A percentile compares a stretch with the other conserved stretches of the same genome.
Evolutionary conservation across 2,797 vertebrate genomes (phyloP).

Genomic region (Buphagus erythrorhynchus): DNA sequence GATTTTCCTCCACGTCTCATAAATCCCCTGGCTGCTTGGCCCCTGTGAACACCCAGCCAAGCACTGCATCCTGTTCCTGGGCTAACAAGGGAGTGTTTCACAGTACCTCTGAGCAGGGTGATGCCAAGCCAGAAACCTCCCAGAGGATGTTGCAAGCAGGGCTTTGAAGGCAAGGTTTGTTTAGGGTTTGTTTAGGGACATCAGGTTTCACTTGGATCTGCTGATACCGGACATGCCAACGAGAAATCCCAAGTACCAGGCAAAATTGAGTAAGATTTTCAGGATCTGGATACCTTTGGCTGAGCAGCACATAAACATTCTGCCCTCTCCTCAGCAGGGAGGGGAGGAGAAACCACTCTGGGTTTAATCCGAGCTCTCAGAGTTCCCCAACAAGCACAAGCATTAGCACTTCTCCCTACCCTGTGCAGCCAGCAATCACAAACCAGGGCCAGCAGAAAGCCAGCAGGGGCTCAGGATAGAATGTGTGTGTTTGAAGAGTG

Average conservation of each 20-base stretch:
- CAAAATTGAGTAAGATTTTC: not conserved
- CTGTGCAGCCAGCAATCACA: rapidly evolving
- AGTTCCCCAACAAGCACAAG: not conserved
- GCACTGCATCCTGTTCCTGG: not conserved
- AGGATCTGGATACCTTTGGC: not conserved
- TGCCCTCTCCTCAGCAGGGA: not conserved
- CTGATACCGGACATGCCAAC: not conserved
- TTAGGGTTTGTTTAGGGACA: not conserved
- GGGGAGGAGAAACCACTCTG: not conserved
- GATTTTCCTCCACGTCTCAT: conserved; percentile 73
- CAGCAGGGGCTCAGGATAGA: not conserved
- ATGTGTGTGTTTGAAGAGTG: not conserved
- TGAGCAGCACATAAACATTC: not conserved
- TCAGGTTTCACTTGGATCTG: not conserved
- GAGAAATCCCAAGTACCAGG: not conserved
- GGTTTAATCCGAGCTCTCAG: not conserved
- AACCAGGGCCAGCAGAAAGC: not conserved
- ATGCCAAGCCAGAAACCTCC: not conserved
- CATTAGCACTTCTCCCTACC: not conserved
- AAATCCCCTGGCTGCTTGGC: conserved; percentile 50
- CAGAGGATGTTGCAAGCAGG: not conserved
- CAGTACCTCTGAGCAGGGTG: not conserved
- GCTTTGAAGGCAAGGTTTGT: conserved; percentile 30
- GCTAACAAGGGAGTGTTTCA: conserved; percentile 66
- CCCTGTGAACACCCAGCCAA: conserved; percentile 7